A percentile compares a stretch with the other conserved stretches of the same genome.
Evolutionary conservation across 2,113 vertebrate genomes (phyloP).

Genomic region (Polyodon spathula): DNA sequence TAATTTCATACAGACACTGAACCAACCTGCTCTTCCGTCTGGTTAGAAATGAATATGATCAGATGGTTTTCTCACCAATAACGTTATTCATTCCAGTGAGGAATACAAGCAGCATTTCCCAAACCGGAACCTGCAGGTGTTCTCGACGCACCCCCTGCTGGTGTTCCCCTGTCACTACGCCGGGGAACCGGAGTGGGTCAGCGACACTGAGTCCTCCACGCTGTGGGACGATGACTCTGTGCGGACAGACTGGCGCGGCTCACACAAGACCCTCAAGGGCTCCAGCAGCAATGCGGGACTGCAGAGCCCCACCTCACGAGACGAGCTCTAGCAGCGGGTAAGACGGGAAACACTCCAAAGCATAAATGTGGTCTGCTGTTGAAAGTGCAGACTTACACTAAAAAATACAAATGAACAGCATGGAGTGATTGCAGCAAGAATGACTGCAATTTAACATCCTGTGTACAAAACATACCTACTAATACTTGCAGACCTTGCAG

Average conservation of each 20-base stretch:
- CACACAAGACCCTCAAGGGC: conserved; percentile 76
- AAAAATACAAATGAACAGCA: no score
- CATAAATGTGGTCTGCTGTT: no score
- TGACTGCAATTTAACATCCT: no score
- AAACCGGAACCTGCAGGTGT: conserved; percentile 74
- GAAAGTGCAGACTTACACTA: no score
- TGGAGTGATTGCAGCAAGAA: no score
- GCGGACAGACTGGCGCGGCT: conserved; percentile 77
- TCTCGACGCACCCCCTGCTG: conserved; percentile 72
- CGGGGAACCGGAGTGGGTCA: conserved; percentile 78
- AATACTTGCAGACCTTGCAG: no score
- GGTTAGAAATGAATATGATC: no score
- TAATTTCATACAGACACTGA: no score
- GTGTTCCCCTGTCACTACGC: conserved; percentile 86
- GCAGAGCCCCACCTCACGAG: conserved; percentile 40
- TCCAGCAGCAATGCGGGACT: conserved; percentile 34
- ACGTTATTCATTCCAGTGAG: conserved; percentile 47
- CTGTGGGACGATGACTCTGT: conserved; percentile 82
- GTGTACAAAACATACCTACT: no score
- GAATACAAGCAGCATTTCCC: conserved; percentile 78
- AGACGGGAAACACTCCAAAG: no score
- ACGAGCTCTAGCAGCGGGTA: conserved; percentile 67
- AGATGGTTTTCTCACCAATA: no score
- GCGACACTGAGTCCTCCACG: conserved; percentile 92
- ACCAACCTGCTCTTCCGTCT: no score